A percentile compares a stretch with the other conserved stretches of the same genome.
These are phyloP conservation scores for Digitonthophagus gazella DNA, from an alignment of 2,888 invertebrate species.

Conservation along the genomic window DNA sequence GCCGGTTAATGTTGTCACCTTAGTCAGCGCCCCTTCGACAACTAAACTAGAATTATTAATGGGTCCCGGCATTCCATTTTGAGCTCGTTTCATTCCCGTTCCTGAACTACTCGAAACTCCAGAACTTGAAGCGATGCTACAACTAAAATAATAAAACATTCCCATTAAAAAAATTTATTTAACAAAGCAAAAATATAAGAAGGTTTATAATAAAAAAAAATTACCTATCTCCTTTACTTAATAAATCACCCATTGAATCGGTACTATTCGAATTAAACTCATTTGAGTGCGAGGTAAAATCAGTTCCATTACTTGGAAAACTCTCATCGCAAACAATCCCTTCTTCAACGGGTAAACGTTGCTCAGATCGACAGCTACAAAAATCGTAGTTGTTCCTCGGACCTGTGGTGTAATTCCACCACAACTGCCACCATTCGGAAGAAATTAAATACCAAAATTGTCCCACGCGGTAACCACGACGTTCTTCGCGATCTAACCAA, in stretches of 20 bases:
- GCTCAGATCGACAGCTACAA: constrained; percentile 51
- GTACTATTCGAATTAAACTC: constrained; percentile 50
- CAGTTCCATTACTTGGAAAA: constrained; percentile 58
- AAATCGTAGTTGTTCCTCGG: constrained; percentile 45
- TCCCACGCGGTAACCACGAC: constrained; percentile 72
- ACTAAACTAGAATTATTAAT: constrained; percentile 75
- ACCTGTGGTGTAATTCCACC: constrained; percentile 68
- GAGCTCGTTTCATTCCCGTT: constrained; percentile 47
- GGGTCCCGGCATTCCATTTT: constrained; percentile 60
- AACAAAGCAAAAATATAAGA: not conserved
- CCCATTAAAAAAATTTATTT: not conserved
- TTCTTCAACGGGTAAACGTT: constrained; percentile 56
- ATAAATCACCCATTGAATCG: constrained; percentile 65
- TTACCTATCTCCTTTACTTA: constrained; percentile 57
- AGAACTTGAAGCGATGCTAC: constrained; percentile 58
- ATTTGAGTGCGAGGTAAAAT: constrained; percentile 46
- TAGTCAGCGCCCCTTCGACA: constrained; percentile 53
- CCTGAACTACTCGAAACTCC: constrained; percentile 62
- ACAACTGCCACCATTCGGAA: constrained; percentile 83
- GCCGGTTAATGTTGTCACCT: constrained; percentile 74
- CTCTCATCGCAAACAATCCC: constrained; percentile 69
- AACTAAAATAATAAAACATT: constrained; percentile 35
- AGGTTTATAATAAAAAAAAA: too few relatives aligned
- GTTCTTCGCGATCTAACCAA: constrained; percentile 78
- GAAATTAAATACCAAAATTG: constrained; percentile 89